phyloP scores from a whole-genome alignment of 2,113 vertebrate species.

The Anser cygnoides region DNA sequence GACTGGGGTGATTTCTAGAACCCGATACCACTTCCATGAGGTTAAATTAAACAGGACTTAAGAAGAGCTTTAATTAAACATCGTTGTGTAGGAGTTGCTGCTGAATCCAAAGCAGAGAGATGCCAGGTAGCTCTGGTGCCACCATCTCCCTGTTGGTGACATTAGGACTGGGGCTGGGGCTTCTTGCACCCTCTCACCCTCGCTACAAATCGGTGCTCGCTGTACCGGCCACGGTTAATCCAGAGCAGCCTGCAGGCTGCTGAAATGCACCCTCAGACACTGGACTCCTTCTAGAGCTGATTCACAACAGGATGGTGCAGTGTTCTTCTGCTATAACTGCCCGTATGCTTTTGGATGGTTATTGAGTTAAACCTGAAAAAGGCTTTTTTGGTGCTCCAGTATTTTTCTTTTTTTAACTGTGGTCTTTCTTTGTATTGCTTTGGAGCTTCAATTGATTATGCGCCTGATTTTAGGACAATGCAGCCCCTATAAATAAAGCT shows the following conservation, averaged over 20 bases:
- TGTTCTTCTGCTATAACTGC: neutral
- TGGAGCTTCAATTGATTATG: neutral
- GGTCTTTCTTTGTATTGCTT: neutral
- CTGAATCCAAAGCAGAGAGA: neutral
- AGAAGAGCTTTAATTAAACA: neutral
- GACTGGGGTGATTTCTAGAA: neutral
- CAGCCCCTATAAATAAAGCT: neutral
- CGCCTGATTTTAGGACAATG: neutral
- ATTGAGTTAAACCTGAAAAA: neutral
- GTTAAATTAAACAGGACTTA: neutral
- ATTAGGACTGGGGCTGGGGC: neutral
- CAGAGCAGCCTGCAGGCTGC: neutral
- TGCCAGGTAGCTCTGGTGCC: neutral
- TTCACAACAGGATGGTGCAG: neutral
- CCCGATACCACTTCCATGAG: neutral
- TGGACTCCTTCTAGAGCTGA: neutral
- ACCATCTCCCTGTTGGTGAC: neutral
- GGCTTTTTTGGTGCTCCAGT: neutral
- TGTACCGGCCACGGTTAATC: neutral
- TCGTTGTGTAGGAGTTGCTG: neutral
- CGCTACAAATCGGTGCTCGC: fast-evolving
- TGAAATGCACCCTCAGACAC: neutral
- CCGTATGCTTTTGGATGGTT: neutral
- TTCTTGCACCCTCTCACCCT: neutral
- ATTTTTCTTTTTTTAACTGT: neutral